Percentiles rank a stretch among this genome's conserved stretches.
phyloP scores from a whole-genome alignment of 2,797 vertebrate species.

The Sphaeramia orbicularis region DNA sequence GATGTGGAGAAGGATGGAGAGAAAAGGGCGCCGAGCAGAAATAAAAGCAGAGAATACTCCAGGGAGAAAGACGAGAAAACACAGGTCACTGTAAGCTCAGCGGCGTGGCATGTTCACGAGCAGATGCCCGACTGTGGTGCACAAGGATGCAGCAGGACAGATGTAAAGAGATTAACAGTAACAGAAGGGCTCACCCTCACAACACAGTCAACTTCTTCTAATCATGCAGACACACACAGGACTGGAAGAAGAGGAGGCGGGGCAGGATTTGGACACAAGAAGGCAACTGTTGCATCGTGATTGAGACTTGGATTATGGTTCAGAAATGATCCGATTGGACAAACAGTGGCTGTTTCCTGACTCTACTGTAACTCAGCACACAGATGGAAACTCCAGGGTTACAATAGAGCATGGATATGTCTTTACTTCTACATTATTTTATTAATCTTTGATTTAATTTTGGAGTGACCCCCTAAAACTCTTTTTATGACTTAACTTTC shows the following conservation, averaged over 20 bases:
- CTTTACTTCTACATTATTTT: too few species aligned
- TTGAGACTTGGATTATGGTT: conserved; percentile 56
- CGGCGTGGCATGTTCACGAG: conserved; percentile 15
- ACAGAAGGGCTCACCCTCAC: conserved; percentile 58
- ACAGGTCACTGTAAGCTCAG: conserved; percentile 7
- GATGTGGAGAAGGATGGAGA: neutral
- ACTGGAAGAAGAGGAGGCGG: neutral
- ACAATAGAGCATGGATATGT: too few species aligned
- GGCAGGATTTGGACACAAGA: conserved; percentile 48
- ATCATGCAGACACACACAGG: conserved; percentile 49
- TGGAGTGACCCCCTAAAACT: too few species aligned
- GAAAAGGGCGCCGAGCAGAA: neutral
- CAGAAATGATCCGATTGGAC: conserved; percentile 46
- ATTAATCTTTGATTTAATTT: too few species aligned
- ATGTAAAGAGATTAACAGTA: conserved; percentile 69
- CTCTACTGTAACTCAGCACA: neutral
- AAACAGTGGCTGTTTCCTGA: conserved; percentile 7
- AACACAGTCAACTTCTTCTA: conserved; percentile 49
- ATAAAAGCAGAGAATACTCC: neutral
- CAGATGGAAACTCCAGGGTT: neutral
- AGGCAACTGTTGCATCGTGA: conserved; percentile 28
- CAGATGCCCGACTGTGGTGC: conserved; percentile 48
- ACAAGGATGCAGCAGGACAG: conserved; percentile 51
- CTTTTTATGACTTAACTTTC: too few species aligned
- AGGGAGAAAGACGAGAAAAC: conserved; percentile 1